Percentiles rank a stretch among this genome's conserved stretches.
Conservation (phyloP, 1,140 invertebrate species). For the Lepidostoma basale region DNA sequence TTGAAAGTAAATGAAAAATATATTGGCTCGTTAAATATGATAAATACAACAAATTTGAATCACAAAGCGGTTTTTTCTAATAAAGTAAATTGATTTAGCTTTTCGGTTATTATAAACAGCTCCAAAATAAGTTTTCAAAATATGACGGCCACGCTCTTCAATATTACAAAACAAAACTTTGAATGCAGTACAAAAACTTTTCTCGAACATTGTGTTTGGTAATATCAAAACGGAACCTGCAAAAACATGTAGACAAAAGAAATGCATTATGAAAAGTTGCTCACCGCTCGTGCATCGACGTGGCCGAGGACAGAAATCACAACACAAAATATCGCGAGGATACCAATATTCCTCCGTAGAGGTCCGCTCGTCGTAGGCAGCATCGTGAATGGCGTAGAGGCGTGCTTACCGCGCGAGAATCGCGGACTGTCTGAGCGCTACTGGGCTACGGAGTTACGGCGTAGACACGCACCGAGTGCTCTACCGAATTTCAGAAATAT, state of each 20-base stretch:
- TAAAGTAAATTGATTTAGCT: too few species aligned
- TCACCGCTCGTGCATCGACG: slow-evolving; percentile 27
- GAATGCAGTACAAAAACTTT: too few species aligned
- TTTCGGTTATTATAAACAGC: too few species aligned
- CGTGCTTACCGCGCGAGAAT: slow-evolving; percentile 12
- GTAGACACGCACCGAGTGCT: slow-evolving; percentile 4
- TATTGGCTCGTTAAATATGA: too few species aligned
- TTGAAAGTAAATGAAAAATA: too few species aligned
- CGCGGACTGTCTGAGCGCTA: slow-evolving; percentile 25
- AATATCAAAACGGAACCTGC: not conserved
- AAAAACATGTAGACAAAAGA: not conserved
- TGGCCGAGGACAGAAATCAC: slow-evolving; percentile 17
- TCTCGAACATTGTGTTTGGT: too few species aligned
- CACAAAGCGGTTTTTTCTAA: too few species aligned
- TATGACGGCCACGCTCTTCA: too few species aligned
- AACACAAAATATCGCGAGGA: slow-evolving; percentile 25
- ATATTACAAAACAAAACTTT: too few species aligned
- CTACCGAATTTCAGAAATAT: too few species aligned
- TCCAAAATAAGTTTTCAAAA: too few species aligned
- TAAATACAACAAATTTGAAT: too few species aligned
- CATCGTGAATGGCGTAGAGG: slow-evolving; percentile 1
- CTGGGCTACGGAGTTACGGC: not conserved
- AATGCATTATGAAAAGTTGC: not conserved
- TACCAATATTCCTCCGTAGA: slow-evolving; percentile 1
- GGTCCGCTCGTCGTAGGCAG: not conserved